Percentiles rank a stretch among this genome's conserved stretches.
phyloP scores from a whole-genome alignment of 2,888 invertebrate species.

The Drosophila bunnanda region DNA sequence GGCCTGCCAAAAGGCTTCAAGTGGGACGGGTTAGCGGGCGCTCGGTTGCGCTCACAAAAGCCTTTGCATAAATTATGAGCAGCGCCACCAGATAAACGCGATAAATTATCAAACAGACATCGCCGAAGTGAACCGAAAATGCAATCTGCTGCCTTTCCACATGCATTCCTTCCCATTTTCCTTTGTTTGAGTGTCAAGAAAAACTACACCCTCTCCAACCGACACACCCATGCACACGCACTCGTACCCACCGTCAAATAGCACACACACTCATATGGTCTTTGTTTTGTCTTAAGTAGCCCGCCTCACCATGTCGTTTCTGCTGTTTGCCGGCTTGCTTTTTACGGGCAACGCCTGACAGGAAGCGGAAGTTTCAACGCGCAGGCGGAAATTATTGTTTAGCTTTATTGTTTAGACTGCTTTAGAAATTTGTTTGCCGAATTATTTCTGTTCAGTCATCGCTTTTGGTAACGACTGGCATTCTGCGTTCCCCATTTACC shows the following conservation, averaged over 20 bases:
- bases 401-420: slow-evolving; percentile 76
- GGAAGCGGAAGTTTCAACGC: slow-evolving; percentile 77
- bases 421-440: slow-evolving; percentile 74
- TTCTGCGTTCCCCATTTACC: slow-evolving; percentile 9
- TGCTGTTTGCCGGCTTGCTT: slow-evolving; percentile 37
- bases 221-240: slow-evolving; percentile 13
- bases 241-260: slow-evolving; percentile 39
- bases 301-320: slow-evolving; percentile 29
- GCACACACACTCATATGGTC: slow-evolving; percentile 39
- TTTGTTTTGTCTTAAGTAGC: slow-evolving; percentile 68
- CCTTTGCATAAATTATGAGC: slow-evolving; percentile 76
- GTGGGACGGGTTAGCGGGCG: slow-evolving; percentile 1
- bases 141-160: slow-evolving; percentile 60
- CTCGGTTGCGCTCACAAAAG: slow-evolving; percentile 56
- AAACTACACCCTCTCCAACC: slow-evolving; percentile 20
- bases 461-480: slow-evolving; percentile 38
- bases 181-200: slow-evolving; percentile 60
- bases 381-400: slow-evolving; percentile 76
- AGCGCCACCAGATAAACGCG: slow-evolving; percentile 71
- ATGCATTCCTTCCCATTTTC: slow-evolving; percentile 29
- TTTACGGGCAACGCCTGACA: slow-evolving; percentile 59
- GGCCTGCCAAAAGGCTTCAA: slow-evolving; percentile 31
- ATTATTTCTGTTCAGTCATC: slow-evolving; percentile 69
- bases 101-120: slow-evolving; percentile 74
- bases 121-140: slow-evolving; percentile 41